Percentiles rank a stretch among this genome's conserved stretches.
Evolutionary conservation across 2,888 invertebrate species (phyloP).

Genomic region (Imbricaverruca yamaguchii): DNA sequence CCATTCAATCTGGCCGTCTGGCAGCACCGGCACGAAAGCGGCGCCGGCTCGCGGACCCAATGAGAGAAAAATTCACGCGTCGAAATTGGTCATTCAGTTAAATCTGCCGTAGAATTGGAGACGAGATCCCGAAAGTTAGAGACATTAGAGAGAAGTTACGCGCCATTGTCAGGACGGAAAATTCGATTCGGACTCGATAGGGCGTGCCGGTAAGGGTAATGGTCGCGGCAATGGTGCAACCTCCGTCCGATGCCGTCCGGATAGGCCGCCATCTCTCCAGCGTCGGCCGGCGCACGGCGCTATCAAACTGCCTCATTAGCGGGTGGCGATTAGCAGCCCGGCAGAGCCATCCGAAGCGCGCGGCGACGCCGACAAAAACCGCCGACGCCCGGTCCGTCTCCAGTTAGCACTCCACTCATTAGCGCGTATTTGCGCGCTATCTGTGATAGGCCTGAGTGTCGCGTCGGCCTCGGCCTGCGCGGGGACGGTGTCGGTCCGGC

Average conservation of each 20-base stretch:
- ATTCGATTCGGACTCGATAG: conserved; percentile 14
- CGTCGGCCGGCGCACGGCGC: not conserved
- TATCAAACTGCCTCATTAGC: not conserved
- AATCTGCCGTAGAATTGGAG: conserved; percentile 21
- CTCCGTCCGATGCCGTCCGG: not conserved
- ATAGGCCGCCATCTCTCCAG: not conserved
- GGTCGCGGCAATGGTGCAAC: not conserved
- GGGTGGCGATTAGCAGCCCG: not conserved
- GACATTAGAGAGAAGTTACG: conserved; percentile 11
- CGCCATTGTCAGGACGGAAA: conserved; percentile 9
- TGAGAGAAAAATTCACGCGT: conserved; percentile 21
- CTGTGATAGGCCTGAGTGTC: not conserved
- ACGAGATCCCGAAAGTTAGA: conserved; percentile 19
- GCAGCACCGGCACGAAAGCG: not conserved
- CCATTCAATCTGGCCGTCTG: not conserved
- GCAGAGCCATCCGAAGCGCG: not conserved
- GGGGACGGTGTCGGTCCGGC: too few relatives aligned
- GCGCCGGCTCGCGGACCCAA: not conserved
- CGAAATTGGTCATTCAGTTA: conserved; percentile 19
- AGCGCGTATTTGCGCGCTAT: not conserved
- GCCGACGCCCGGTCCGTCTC: not conserved
- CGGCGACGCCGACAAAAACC: not conserved
- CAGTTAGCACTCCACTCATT: not conserved
- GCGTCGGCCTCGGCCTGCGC: too few relatives aligned
- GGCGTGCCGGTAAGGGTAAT: not conserved